Evolutionary conservation across 1,140 invertebrate genomes (phyloP).

Genomic region (Drosophila murphyi): DNA sequence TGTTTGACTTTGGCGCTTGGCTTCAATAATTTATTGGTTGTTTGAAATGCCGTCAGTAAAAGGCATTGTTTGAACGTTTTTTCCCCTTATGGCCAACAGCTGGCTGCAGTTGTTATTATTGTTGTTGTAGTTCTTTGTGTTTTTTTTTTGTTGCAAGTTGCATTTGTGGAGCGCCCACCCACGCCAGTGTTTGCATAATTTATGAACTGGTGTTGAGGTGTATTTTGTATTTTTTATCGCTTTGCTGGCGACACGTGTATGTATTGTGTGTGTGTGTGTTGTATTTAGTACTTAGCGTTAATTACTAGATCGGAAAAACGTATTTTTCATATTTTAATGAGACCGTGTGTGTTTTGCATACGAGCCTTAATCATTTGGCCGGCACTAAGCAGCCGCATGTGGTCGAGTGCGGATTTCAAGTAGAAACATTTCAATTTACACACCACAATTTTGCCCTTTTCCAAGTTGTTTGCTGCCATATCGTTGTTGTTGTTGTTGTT

Average conservation of each 20-base stretch:
- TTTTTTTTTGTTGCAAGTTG: slow-evolving; percentile 8
- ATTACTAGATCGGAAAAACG: slow-evolving; percentile 48
- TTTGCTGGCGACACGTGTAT: slow-evolving; percentile 32
- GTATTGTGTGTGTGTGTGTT: slow-evolving; percentile 28
- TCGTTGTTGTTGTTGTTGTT: slow-evolving; percentile 25
- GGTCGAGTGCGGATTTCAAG: slow-evolving; percentile 52
- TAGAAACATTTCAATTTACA: slow-evolving; percentile 63
- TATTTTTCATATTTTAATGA: slow-evolving; percentile 63
- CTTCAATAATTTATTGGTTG: slow-evolving; percentile 78
- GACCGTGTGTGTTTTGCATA: slow-evolving; percentile 51
- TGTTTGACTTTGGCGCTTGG: slow-evolving; percentile 69
- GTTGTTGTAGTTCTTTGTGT: background rate
- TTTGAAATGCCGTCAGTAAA: slow-evolving; percentile 68
- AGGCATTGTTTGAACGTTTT: slow-evolving; percentile 70
- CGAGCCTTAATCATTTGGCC: slow-evolving; percentile 36
- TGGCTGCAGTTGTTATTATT: slow-evolving; percentile 18
- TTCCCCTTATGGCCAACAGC: slow-evolving; percentile 67
- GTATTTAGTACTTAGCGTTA: slow-evolving; percentile 17
- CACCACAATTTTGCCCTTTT: slow-evolving; percentile 64
- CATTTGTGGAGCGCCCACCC: slow-evolving; percentile 48
- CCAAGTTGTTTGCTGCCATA: slow-evolving; percentile 58
- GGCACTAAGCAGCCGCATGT: slow-evolving; percentile 71
- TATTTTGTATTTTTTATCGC: background rate
- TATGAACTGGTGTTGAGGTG: slow-evolving; percentile 32
- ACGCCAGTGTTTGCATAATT: slow-evolving; percentile 58